Conservation (phyloP, 2,888 invertebrate species). For the Thyatira batis region DNA sequence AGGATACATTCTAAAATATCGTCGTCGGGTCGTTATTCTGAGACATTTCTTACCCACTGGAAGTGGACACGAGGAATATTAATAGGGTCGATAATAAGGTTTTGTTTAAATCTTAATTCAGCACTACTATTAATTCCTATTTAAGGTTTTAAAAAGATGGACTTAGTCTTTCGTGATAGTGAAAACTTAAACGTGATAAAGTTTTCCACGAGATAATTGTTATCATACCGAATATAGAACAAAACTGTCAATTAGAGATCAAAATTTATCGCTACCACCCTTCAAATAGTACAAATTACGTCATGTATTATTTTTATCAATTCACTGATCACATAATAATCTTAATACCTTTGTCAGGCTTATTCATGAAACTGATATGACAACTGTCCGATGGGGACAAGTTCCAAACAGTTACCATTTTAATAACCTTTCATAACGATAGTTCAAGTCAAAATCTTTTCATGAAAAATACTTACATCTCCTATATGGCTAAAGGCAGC, state of each 20-base stretch:
- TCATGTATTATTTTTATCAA: not conserved
- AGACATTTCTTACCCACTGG: no score
- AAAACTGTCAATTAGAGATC: not conserved
- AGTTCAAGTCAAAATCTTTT: no score
- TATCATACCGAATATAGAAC: not conserved
- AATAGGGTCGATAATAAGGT: no score
- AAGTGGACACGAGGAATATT: no score
- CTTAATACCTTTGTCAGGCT: not conserved
- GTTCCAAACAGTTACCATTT: no score
- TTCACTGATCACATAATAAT: not conserved
- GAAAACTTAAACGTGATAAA: not conserved
- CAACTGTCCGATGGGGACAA: not conserved
- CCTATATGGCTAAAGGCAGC: conserved; percentile 90
- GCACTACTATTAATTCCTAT: no score
- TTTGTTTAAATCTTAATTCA: no score
- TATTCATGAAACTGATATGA: not conserved
- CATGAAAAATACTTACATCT: conserved; percentile 83
- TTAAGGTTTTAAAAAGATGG: no score
- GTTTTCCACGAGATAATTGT: not conserved
- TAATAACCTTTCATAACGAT: no score
- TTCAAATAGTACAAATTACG: not conserved
- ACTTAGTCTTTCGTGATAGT: no score
- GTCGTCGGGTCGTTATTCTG: no score
- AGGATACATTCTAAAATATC: no score
- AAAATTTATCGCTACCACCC: not conserved